phyloP scores from a whole-genome alignment of 2,888 invertebrate genomes.

The Phortica magna region DNA sequence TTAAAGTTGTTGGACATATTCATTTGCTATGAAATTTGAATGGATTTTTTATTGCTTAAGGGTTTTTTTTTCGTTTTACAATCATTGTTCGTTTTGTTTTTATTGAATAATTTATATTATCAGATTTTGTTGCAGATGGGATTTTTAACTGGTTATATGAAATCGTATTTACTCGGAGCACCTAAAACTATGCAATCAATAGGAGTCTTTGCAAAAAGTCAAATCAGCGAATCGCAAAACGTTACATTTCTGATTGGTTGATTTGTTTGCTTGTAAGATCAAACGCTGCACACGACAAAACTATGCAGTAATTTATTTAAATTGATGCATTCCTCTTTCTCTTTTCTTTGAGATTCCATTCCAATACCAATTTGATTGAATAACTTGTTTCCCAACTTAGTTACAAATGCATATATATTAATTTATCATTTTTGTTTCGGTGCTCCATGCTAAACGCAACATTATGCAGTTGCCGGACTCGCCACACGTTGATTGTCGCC shows the following conservation, averaged over 20 bases:
- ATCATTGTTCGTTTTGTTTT: no score
- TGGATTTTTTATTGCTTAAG: no score
- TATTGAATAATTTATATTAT: no score
- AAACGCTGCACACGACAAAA: neutral
- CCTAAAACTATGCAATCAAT: constrained; percentile 12
- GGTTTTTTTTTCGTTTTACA: no score
- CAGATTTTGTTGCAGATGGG: no score
- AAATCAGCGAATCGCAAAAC: constrained; percentile 16
- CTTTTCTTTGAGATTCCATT: neutral
- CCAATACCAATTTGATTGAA: constrained; percentile 9
- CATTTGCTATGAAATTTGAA: no score
- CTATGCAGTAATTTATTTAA: neutral
- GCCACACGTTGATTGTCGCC: neutral
- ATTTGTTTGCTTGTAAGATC: neutral
- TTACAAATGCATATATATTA: constrained; percentile 11
- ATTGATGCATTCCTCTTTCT: neutral
- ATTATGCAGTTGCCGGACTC: no score
- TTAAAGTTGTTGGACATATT: no score
- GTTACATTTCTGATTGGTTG: neutral
- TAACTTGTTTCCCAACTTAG: constrained; percentile 1
- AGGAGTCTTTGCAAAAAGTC: neutral
- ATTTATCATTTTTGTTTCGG: neutral
- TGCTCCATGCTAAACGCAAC: neutral
- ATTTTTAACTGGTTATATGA: no score
- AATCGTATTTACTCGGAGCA: no score